Evolutionary conservation across 2,888 invertebrate genomes (phyloP).

Genomic region (Carabus problematicus): DNA sequence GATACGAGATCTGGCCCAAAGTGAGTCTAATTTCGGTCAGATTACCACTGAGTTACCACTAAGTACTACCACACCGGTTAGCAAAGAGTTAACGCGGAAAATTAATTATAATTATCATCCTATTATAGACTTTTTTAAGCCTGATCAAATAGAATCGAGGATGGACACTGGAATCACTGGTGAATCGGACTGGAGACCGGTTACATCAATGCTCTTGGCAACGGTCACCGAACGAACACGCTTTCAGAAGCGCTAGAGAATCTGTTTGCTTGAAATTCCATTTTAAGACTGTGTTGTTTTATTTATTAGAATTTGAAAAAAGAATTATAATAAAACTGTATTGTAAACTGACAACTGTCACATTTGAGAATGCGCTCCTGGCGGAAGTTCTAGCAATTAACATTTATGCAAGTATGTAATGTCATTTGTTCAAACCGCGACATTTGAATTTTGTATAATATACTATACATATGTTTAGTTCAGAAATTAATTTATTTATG

Average conservation of each 20-base stretch:
- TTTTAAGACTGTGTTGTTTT: neutral
- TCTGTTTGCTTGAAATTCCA: neutral
- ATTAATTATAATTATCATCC: constrained; percentile 85
- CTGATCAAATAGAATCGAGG: constrained; percentile 48
- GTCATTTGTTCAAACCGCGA: neutral
- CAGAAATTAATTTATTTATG: neutral
- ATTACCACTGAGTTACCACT: constrained; percentile 43
- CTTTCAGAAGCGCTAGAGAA: constrained; percentile 13
- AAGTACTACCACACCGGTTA: constrained; percentile 50
- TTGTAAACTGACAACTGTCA: no score
- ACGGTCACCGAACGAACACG: constrained; percentile 25
- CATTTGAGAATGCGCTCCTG: no score
- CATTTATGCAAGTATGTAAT: neutral
- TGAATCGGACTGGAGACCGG: constrained; percentile 64
- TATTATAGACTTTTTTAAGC: constrained; percentile 80
- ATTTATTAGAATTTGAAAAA: neutral
- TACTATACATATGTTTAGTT: neutral
- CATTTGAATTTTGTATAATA: no score
- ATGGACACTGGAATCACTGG: constrained; percentile 38
- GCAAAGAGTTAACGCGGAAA: constrained; percentile 58
- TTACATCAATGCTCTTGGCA: constrained; percentile 48
- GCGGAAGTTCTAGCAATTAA: neutral
- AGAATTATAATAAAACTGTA: neutral
- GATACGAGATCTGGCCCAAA: constrained; percentile 42
- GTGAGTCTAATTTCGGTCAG: constrained; percentile 40